A percentile compares a stretch with the other conserved stretches of the same genome.
phyloP scores from a whole-genome alignment of 2,113 vertebrate genomes.

The Pica pica region DNA sequence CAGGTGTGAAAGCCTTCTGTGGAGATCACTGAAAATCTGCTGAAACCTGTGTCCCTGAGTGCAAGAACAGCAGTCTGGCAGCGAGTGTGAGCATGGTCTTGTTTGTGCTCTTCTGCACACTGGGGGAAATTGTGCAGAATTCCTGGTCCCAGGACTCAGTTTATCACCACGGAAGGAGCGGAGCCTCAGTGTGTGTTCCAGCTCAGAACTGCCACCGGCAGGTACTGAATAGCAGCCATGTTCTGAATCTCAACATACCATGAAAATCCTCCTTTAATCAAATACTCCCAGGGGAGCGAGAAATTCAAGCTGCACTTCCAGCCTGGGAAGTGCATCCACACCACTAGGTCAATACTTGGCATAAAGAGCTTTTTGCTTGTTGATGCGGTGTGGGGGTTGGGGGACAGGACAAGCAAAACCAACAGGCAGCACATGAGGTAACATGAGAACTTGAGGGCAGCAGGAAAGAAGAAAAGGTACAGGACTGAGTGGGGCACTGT shows the following conservation, averaged over 20 bases:
- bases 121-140: background rate
- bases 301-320: slow-evolving; percentile 31
- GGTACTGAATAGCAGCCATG: background rate
- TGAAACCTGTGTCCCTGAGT: slow-evolving; percentile 61
- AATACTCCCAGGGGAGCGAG: background rate
- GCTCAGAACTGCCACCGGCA: slow-evolving; percentile 1
- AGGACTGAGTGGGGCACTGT: background rate
- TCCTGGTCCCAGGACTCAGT: background rate
- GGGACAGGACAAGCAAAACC: background rate
- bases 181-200: background rate
- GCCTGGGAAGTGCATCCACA: background rate
- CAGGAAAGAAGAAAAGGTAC: background rate
- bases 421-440: background rate
- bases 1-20: slow-evolving; percentile 75
- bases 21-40: slow-evolving; percentile 71
- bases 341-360: background rate
- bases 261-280: slow-evolving; percentile 41
- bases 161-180: background rate
- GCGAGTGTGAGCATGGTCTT: background rate
- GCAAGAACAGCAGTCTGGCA: background rate
- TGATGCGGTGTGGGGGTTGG: background rate
- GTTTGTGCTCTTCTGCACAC: background rate
- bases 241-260: background rate
- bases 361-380: background rate
- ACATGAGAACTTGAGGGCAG: background rate